Conservation (phyloP, 2,888 invertebrate species). For the Eumacrocentrus americanus region DNA sequence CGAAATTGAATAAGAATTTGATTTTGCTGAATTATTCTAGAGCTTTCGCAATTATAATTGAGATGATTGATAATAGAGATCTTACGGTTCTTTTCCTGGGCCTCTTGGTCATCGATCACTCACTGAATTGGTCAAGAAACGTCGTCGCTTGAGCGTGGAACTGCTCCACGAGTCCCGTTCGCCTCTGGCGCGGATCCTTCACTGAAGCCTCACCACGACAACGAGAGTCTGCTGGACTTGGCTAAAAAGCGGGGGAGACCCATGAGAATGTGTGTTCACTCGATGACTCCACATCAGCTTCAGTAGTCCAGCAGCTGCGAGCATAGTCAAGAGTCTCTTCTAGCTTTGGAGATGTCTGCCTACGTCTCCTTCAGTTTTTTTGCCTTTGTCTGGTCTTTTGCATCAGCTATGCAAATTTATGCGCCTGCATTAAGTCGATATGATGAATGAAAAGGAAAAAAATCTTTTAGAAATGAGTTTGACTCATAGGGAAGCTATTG, state of each 20-base stretch:
- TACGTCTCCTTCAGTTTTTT: not conserved
- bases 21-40: too few species aligned
- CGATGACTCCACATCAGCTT: too few species aligned
- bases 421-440: not conserved
- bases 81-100: too few species aligned
- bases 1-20: too few species aligned
- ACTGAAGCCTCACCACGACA: constrained; percentile 26
- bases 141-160: constrained; percentile 5
- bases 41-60: too few species aligned
- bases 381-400: not conserved
- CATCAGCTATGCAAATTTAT: constrained; percentile 15
- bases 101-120: constrained; percentile 1
- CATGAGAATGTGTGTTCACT: not conserved
- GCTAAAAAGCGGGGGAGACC: not conserved
- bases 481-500: constrained; percentile 5
- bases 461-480: not conserved
- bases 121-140: not conserved
- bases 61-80: too few species aligned
- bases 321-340: not conserved
- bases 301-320: not conserved
- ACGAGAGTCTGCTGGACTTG: constrained; percentile 14
- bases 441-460: not conserved
- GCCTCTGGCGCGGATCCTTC: constrained; percentile 29
- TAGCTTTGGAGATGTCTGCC: not conserved
- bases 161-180: constrained; percentile 20